Base-by-base conservation (phyloP, 2,113 vertebrate species). In the Pseudois nayaur region DNA sequence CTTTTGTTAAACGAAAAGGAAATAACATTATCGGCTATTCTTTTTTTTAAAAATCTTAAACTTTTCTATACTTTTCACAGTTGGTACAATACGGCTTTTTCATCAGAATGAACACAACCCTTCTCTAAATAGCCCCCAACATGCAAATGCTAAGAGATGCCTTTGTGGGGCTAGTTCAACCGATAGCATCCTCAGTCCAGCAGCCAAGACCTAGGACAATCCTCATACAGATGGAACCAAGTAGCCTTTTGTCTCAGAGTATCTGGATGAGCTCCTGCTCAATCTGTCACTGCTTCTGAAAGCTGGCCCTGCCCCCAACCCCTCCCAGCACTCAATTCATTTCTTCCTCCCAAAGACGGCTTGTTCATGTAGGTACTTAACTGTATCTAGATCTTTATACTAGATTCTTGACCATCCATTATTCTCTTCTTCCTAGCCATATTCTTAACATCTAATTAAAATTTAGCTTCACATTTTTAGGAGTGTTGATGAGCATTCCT, bases 391-490 rank as follows among this genome's bases (percentile, higher is more conserved):
- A 60, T 8, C 60, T 45, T 81, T 50, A 45, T 19, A 6, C 45
- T 45, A 52, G 19, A 29, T 54, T 43, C 27, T 45, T 62, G 50
- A 48, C 19, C 43, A 81, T 43, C 45, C 29, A 16, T 4, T 1
- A 27, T 3, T 48, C 79, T 96, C 45, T 86, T 85, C 64, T 96
- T 87, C 9, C 55, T 87, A 87, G 74, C 33, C 45, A 84, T 45
- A 62, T 6, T 62, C 6, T 55, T 55, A 87, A 57, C 33, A 45
- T 31, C 43, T 40, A 91, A 59, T 74, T 89, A 86, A 93, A 81
- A 54, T 96, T 93, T 67, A 94, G 6, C 45, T 85, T 96, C 92
- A 64, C 97, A 74, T 21, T 97, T 92, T 95, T 8, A 93, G 19
- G 48, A 8, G 8, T 84, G 33, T 90, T 5, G 5, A 79, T 43